phyloP scores from a whole-genome alignment of 2,888 invertebrate genomes.

The Odontocerum albicorne region DNA sequence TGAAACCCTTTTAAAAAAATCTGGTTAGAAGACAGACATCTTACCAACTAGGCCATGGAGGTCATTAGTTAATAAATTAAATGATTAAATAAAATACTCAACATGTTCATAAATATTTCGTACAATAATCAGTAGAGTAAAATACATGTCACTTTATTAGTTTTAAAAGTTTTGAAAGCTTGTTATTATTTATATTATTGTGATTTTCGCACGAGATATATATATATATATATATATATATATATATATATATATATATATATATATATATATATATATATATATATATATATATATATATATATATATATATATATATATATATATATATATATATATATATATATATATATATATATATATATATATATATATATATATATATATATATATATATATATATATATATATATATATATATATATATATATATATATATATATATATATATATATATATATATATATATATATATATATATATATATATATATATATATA shows the following conservation, averaged over 20 bases:
- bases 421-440: neutral
- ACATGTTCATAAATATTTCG: too few species aligned
- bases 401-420: neutral
- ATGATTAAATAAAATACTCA: too few species aligned
- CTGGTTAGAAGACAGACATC: too few species aligned
- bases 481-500: neutral
- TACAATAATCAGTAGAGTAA: too few species aligned
- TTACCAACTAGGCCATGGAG: too few species aligned
- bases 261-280: neutral
- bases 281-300: neutral
- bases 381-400: neutral
- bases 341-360: constrained; percentile 2
- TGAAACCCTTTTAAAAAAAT: too few species aligned
- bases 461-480: neutral
- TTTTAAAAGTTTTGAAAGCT: too few species aligned
- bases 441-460: neutral
- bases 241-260: constrained; percentile 2
- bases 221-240: neutral
- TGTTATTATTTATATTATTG: too few species aligned
- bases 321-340: constrained; percentile 6
- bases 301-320: constrained; percentile 1
- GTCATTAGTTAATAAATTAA: too few species aligned
- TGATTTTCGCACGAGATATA: neutral
- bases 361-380: neutral
- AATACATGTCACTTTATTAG: too few species aligned